Conservation (phyloP, 2,113 vertebrate genomes). For the Prolemur simus region DNA sequence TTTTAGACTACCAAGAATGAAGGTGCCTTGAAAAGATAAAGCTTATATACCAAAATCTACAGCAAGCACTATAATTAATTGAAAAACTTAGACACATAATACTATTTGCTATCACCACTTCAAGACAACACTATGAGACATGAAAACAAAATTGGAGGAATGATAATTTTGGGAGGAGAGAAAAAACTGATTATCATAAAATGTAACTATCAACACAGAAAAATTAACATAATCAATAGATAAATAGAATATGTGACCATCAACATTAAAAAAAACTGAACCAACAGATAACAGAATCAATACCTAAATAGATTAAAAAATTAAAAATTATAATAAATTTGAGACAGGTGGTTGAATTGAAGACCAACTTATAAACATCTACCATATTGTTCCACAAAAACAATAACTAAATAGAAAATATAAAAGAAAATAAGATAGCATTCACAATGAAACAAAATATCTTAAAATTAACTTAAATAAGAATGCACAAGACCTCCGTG, state of each 20-base stretch:
- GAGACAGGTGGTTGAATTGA: background rate
- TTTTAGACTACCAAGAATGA: background rate
- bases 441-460: background rate
- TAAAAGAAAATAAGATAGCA: background rate
- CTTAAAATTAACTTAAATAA: conserved; percentile 1
- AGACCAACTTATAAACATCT: background rate
- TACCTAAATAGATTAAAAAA: background rate
- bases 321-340: background rate
- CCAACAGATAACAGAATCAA: background rate
- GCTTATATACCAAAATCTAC: background rate
- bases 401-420: background rate
- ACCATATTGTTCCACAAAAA: background rate
- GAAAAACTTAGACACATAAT: background rate
- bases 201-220: background rate
- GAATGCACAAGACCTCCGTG: background rate
- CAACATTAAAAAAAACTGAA: background rate
- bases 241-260: background rate
- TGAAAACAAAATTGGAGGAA: background rate
- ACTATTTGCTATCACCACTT: background rate
- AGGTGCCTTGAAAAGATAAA: background rate
- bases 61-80: background rate
- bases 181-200: background rate
- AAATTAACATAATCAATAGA: background rate
- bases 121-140: background rate
- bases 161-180: background rate